These are phyloP conservation scores for Geopemphigus sp. DNA, from an alignment of 1,140 invertebrate genomes.

Conservation along the genomic window DNA sequence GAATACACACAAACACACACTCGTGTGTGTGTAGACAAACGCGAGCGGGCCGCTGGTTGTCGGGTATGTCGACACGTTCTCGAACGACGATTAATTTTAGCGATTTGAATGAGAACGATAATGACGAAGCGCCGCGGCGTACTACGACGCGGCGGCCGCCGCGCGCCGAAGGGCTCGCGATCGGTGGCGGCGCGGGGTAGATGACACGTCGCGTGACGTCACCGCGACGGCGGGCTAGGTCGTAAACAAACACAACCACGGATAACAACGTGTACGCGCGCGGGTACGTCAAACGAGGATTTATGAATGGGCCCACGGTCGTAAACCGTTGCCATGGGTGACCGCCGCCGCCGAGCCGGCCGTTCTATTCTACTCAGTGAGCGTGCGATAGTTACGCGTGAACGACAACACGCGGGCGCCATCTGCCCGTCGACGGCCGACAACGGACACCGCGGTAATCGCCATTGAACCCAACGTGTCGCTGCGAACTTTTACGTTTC, in stretches of 20 bases:
- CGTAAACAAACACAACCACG: slow-evolving; percentile 49
- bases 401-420: no score
- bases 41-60: no score
- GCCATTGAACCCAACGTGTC: no score
- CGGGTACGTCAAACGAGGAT: slow-evolving; percentile 44
- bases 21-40: no score
- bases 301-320: slow-evolving; percentile 42
- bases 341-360: background rate
- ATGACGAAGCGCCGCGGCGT: background rate
- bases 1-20: no score
- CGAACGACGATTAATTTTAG: background rate
- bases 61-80: no score
- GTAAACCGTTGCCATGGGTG: slow-evolving; percentile 20
- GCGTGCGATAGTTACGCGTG: no score
- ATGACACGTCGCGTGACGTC: slow-evolving; percentile 42
- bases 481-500: no score
- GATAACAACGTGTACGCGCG: slow-evolving; percentile 42
- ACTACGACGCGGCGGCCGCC: no score
- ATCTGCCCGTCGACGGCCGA: slow-evolving; percentile 6
- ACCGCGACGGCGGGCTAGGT: slow-evolving; percentile 21
- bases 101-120: background rate
- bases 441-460: background rate
- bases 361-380: no score
- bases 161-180: background rate
- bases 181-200: background rate